These are phyloP conservation scores for Priocnemis perturbator DNA, from an alignment of 2,888 invertebrate genomes.

Conservation along the genomic window DNA sequence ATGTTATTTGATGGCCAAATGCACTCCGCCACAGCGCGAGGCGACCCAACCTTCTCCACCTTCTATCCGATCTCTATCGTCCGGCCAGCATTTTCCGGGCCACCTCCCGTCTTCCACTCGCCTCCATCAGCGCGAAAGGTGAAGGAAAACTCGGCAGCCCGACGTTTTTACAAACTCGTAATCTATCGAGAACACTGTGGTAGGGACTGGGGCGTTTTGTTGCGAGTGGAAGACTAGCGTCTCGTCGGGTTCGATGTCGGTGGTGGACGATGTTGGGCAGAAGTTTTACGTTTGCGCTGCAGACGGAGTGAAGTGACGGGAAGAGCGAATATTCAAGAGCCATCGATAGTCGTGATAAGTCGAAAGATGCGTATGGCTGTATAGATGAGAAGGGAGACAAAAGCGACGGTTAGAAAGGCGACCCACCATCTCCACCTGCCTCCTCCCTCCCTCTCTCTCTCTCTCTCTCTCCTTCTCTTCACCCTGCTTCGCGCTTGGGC, in stretches of 20 bases:
- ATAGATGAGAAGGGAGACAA: conserved; percentile 38
- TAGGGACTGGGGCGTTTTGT: no score
- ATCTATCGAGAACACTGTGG: no score
- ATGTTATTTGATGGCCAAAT: conserved; percentile 76
- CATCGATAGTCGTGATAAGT: conserved; percentile 50
- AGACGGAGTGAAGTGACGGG: neutral
- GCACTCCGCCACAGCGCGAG: conserved; percentile 68
- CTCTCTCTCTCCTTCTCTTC: conserved; percentile 35
- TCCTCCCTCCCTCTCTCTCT: neutral
- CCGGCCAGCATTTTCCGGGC: conserved; percentile 54
- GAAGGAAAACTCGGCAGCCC: no score
- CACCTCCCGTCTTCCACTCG: conserved; percentile 10
- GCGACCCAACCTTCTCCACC: conserved; percentile 55
- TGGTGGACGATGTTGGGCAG: no score
- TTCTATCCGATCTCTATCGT: conserved; percentile 67
- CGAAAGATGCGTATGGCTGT: conserved; percentile 37
- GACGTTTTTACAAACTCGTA: no score
- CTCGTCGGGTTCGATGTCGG: no score
- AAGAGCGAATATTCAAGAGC: conserved; percentile 44
- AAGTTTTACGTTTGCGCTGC: no score
- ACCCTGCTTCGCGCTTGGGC: conserved; percentile 48
- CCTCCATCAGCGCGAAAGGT: neutral
- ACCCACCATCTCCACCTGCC: conserved; percentile 46
- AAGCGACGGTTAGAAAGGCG: conserved; percentile 48
- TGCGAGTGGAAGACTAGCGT: no score